Base-by-base conservation (phyloP, 2,888 invertebrate species). In the Andricus quercusramuli region DNA sequence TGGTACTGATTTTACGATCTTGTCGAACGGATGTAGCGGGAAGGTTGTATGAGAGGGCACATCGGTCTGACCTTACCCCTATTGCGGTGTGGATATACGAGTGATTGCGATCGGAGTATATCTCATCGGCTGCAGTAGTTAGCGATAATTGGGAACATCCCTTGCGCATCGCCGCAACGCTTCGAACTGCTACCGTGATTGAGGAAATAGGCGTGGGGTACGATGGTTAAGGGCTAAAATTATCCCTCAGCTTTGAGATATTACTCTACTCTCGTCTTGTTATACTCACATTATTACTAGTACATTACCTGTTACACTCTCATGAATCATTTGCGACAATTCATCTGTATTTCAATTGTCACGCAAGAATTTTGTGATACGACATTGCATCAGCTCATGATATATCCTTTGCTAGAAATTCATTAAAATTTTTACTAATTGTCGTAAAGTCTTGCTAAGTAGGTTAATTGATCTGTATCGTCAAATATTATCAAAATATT, bases 121-220 rank as follows among this genome's bases (percentile, higher is more conserved):
- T 89, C 88, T 89, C 90, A 87, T 88, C 86, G 86, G 84, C 84
- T 85, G 86, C 86, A 88, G 89, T 89, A 88, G 90, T 90, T 91
- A 89, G 88, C 88, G 90, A 90, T 91, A 91, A 91, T 91, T 91
- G 90, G 91, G 88, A 89, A 90, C 91, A 90, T 90, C 91, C 90
- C 88, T 90, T 88, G 89, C 88, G 86, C 90, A 88, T 89, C 90
- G 85, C 80, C 83, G 85, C 88, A 90, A 90, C 88, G 91, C 89
- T 89, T 89, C 86, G 87, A 85, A 83, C 88, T 87, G 85, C 86
- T 29, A 77, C 83, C 76, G 83, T 90, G 89, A 90, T 90, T 90
- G 90, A 90, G 90, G 91, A 90, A 91, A 90, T 89, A 87, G 89
- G 87, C 86, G 88, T 85, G 87, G 86, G 86, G 83, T 78, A 84